Conservation (phyloP, 2,797 vertebrate genomes). For the Phyllotis vaccarum region DNA sequence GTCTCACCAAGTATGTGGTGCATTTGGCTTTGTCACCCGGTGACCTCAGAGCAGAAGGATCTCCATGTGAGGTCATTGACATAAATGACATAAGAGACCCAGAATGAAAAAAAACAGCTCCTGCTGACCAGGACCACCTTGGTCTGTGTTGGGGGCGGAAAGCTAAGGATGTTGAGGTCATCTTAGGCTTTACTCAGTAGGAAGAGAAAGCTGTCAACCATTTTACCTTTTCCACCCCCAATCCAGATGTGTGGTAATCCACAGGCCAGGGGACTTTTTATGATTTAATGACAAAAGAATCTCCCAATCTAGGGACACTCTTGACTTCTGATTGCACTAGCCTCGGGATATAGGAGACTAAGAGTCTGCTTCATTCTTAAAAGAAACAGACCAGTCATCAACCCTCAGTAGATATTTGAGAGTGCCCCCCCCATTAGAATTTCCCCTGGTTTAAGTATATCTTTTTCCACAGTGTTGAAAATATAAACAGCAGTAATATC, state of each 20-base stretch:
- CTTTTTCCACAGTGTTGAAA: not conserved
- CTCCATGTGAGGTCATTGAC: accelerated
- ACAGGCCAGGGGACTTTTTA: conserved; percentile 1
- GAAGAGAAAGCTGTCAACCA: not conserved
- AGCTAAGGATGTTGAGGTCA: conserved; percentile 19
- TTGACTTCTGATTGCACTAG: not conserved
- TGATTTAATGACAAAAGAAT: conserved; percentile 6
- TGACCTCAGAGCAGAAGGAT: not conserved
- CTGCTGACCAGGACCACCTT: accelerated
- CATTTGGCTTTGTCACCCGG: not conserved
- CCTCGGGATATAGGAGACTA: not conserved
- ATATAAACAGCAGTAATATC: not conserved
- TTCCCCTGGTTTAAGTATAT: not conserved
- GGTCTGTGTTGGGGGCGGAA: not conserved
- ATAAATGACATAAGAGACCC: accelerated
- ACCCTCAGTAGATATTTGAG: not conserved
- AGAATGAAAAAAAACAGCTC: not conserved
- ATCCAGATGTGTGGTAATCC: not conserved
- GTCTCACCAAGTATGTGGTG: not conserved
- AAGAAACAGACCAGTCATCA: not conserved
- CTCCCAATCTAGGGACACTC: not conserved
- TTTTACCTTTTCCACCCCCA: not conserved
- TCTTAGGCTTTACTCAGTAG: conserved; percentile 33
- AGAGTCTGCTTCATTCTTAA: not conserved
- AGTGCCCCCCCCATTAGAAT: not conserved